Evolutionary conservation across 2,113 vertebrate species (phyloP).

Genomic region (Pelecanoides urinatrix): DNA sequence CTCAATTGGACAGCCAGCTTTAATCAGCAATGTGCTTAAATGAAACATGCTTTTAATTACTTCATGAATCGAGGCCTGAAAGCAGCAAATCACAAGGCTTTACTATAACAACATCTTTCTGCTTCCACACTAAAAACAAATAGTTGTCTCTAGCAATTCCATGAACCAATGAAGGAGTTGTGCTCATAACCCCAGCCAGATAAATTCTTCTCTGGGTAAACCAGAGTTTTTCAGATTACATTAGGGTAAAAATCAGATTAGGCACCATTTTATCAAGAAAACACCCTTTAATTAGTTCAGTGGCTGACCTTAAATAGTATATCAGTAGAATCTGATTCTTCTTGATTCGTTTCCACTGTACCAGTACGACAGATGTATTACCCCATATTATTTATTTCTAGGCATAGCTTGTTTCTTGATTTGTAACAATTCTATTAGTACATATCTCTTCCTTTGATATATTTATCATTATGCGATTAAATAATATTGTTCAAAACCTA

Average conservation of each 20-base stretch:
- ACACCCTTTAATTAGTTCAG: not conserved
- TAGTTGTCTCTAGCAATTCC: not conserved
- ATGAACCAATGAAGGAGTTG: not conserved
- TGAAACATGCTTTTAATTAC: not conserved
- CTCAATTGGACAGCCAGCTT: not conserved
- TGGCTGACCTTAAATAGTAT: not conserved
- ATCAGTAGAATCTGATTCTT: not conserved
- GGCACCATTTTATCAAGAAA: not conserved
- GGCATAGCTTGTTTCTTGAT: not conserved
- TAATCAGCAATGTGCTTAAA: not conserved
- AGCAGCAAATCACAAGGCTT: not conserved
- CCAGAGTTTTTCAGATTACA: not conserved
- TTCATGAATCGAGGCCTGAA: not conserved
- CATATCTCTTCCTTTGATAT: not conserved
- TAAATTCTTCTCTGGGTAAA: not conserved
- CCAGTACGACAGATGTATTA: not conserved
- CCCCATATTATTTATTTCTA: not conserved
- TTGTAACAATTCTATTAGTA: not conserved
- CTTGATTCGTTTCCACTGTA: not conserved
- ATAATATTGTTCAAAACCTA: not conserved
- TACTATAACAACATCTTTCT: not conserved
- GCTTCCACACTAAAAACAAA: not conserved
- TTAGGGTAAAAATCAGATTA: not conserved
- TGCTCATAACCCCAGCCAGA: not conserved
- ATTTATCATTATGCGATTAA: not conserved